These are phyloP conservation scores for Dromius quadrimaculatus DNA, from an alignment of 2,888 invertebrate genomes.

Conservation along the genomic window DNA sequence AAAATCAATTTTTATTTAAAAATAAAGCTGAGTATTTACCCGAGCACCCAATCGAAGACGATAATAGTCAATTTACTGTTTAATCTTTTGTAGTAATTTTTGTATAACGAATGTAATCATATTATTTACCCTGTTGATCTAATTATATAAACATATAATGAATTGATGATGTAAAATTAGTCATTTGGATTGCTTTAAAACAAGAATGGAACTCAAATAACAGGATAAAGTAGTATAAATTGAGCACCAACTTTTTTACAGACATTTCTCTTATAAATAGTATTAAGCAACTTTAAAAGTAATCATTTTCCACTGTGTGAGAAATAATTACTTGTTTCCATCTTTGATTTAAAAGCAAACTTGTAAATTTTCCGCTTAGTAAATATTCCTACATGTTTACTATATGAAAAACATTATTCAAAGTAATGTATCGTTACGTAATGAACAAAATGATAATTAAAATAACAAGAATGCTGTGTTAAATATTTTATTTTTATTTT, in stretches of 20 bases:
- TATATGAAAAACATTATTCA: conserved; percentile 50
- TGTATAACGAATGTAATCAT: conserved; percentile 37
- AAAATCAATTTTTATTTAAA: no score
- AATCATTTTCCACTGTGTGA: conserved; percentile 11
- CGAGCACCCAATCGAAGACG: not conserved
- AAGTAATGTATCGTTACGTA: conserved; percentile 48
- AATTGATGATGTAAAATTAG: conserved; percentile 48
- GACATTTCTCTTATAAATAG: conserved; percentile 20
- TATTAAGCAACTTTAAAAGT: conserved; percentile 18
- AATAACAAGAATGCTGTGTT: conserved; percentile 49
- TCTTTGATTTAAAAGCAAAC: conserved; percentile 33
- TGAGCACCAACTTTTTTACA: conserved; percentile 36
- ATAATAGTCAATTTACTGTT: conserved; percentile 28
- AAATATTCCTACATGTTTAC: conserved; percentile 45
- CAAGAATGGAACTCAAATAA: conserved; percentile 28
- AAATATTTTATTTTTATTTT: conserved; percentile 36
- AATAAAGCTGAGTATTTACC: no score
- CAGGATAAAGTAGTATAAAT: conserved; percentile 23
- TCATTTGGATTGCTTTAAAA: conserved; percentile 48
- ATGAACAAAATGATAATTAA: conserved; percentile 48
- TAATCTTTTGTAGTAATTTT: conserved; percentile 46
- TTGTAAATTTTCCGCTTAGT: conserved; percentile 43
- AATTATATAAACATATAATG: conserved; percentile 45
- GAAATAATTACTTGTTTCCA: conserved; percentile 21
- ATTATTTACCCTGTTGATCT: conserved; percentile 37